Base-by-base conservation (phyloP, 2,888 invertebrate genomes). In the Oxytorus armatus region DNA sequence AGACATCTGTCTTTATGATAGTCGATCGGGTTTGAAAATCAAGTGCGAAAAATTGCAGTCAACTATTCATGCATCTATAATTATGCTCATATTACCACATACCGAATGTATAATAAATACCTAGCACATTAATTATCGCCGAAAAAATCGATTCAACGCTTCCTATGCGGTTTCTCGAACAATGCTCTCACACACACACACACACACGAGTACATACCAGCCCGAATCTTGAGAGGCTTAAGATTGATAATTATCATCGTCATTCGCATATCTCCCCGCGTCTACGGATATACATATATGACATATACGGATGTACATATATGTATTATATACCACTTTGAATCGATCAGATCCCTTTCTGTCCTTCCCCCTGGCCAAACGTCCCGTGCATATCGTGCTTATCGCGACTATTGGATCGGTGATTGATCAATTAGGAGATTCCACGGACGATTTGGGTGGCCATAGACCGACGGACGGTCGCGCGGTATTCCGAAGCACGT, bases 391-490 rank as follows among this genome's bases (percentile, higher is more conserved):
- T 42, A 14, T 51, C 16, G 36, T 1, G 72, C 66, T 79, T 74
- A 69, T 74, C 66, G 65, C 59, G 65, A 59, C 57, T 51, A 79
- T 79, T 75, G 70, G 59, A 75, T 70, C 55, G 70, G 66, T 59
- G 74, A 79, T 79, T 72, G 79, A 76, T 76, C 68, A 72, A 80
- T 80, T 73, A 73, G 61, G 76, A 55, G 72, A 80, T 76, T 76
- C 72, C 76, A 76, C 55, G 68, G 21, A 55, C 55, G 68, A 68
- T 73, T 80, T 68, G 47, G 70, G 36, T 47, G 61, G 42, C 25
- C 72, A 63, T 51, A 25, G 61, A 53, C 53, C 66, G 59, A 55
- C 33, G 63, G 68, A 57, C 29, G 25, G 33, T 72, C 59, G 18
- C 29, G 11, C 36, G n/a, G n/a, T 36, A 16, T 61, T 33, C 33